These are phyloP conservation scores for Platalea minor DNA, from an alignment of 2,797 vertebrate genomes.

Conservation along the genomic window DNA sequence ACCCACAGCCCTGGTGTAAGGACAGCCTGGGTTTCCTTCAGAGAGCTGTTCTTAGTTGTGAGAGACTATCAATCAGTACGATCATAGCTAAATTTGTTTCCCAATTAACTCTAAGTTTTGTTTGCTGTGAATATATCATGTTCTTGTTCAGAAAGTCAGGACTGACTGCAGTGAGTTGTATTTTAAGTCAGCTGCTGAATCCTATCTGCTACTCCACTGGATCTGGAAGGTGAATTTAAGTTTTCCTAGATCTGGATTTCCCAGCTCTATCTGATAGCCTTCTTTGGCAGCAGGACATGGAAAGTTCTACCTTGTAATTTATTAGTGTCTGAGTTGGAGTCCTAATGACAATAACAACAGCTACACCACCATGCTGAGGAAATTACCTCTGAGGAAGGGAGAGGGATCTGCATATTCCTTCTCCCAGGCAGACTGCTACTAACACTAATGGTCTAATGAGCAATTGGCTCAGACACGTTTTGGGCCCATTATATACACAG, in stretches of 20 bases:
- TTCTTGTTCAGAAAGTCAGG: background rate
- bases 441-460: background rate
- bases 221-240: background rate
- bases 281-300: background rate
- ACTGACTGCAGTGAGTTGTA: background rate
- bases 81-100: background rate
- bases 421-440: background rate
- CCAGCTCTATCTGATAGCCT: background rate
- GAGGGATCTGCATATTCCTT: background rate
- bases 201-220: background rate
- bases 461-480: background rate
- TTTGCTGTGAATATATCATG: background rate
- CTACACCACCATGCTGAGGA: background rate
- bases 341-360: background rate
- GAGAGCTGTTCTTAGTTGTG: background rate
- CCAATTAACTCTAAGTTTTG: background rate
- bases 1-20: background rate
- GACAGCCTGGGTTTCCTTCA: background rate
- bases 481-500: background rate
- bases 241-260: constrained; percentile 3
- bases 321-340: background rate
- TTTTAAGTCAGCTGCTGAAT: background rate
- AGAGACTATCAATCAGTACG: background rate
- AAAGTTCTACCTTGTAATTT: constrained; percentile 31
- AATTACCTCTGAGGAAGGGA: background rate